A percentile compares a stretch with the other conserved stretches of the same genome.
These are phyloP conservation scores for Apocheima hispidaria DNA, from an alignment of 2,888 invertebrate genomes.

Conservation along the genomic window DNA sequence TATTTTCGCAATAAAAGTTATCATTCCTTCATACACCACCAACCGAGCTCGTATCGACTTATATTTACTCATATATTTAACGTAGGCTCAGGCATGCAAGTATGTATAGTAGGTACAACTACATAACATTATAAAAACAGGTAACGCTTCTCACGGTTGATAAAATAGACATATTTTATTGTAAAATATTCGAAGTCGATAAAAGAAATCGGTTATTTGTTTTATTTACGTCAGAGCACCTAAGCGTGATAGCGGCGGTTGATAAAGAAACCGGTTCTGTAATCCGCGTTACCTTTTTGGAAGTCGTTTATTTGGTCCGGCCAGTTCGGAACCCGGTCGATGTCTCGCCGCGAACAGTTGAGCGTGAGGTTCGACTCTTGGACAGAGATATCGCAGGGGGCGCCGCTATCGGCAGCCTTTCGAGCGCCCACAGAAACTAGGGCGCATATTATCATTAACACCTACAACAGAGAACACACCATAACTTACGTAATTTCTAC, in stretches of 20 bases:
- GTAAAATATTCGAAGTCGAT: conserved; percentile 28
- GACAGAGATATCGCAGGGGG: conserved; percentile 68
- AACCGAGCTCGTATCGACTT: conserved; percentile 2
- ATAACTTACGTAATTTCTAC: conserved; percentile 61
- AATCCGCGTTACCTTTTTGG: conserved; percentile 68
- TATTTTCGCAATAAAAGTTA: conserved; percentile 34
- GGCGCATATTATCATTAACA: conserved; percentile 76
- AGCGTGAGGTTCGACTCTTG: conserved; percentile 70
- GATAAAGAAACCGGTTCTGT: conserved; percentile 47
- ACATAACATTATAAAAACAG: conserved; percentile 27
- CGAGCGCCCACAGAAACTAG: conserved; percentile 66
- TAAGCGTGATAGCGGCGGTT: conserved; percentile 45
- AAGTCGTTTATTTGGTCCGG: conserved; percentile 66
- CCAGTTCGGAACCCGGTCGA: conserved; percentile 70
- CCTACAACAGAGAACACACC: conserved; percentile 80
- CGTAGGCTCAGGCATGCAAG: conserved; percentile 6
- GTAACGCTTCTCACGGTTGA: conserved; percentile 22
- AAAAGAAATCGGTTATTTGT: conserved; percentile 49
- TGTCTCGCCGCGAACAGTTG: conserved; percentile 75
- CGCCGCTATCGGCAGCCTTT: conserved; percentile 53
- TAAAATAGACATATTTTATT: conserved; percentile 38
- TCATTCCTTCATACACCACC: conserved; percentile 31
- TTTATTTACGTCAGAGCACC: conserved; percentile 54
- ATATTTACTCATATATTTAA: conserved; percentile 10
- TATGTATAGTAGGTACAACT: conserved; percentile 1